A percentile compares a stretch with the other conserved stretches of the same genome.
Conservation (phyloP, 2,113 vertebrate species). For the Ranitomeya variabilis region DNA sequence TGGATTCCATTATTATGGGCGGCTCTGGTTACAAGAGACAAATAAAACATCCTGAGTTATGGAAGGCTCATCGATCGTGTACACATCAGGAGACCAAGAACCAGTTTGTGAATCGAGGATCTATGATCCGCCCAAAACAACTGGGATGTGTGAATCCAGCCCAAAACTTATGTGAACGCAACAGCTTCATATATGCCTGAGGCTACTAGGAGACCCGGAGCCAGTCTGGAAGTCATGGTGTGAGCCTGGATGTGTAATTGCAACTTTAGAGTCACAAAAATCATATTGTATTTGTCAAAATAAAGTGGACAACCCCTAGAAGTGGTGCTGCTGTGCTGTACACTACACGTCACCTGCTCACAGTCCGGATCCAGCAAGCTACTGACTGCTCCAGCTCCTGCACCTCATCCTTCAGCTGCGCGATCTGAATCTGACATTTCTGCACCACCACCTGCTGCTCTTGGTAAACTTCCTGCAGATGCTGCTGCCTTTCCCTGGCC, state of each 20-base stretch:
- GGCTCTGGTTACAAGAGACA: not conserved
- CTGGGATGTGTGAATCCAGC: too few species aligned
- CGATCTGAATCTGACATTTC: slow-evolving; percentile 21
- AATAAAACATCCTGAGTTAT: not conserved
- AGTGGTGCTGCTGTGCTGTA: not conserved
- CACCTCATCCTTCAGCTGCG: slow-evolving; percentile 2
- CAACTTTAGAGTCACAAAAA: too few species aligned
- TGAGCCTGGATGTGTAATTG: too few species aligned
- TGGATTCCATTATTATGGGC: not conserved
- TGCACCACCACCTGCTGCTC: slow-evolving; percentile 23
- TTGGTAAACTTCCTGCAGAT: not conserved
- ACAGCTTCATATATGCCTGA: too few species aligned
- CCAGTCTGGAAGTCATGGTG: too few species aligned
- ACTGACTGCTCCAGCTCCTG: slow-evolving; percentile 21
- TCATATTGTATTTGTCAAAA: too few species aligned
- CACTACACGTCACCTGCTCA: not conserved
- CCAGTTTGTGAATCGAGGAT: too few species aligned
- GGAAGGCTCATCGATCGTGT: not conserved
- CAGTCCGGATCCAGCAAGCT: slow-evolving; percentile 12
- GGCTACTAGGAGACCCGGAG: too few species aligned
- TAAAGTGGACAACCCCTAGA: too few species aligned
- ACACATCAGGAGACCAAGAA: not conserved
- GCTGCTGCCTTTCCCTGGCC: not conserved
- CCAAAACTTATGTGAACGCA: too few species aligned
- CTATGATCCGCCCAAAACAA: too few species aligned